Base-by-base conservation (phyloP, 2,888 invertebrate genomes). In the Apamea epomidion region DNA sequence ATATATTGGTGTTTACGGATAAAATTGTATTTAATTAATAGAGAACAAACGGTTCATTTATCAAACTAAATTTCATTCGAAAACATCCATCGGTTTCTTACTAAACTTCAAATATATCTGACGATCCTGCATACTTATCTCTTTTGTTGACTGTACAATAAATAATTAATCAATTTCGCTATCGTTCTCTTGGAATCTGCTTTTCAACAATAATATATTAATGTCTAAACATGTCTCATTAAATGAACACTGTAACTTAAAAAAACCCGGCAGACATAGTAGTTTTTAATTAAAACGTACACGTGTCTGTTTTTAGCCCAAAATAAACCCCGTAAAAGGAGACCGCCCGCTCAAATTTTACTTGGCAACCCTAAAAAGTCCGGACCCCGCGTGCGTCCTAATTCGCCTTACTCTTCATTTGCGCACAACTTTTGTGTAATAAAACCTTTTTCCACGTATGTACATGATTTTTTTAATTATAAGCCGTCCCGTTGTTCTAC, bases 341-440 rank as follows among this genome's bases (percentile, higher is more conserved):
- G n/a, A 32, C 10, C 18, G 37, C 10, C 14, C 21, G 21, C 51
- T 70, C 7, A 70, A 76, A 74, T 79, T 78, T 68, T 73, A 80
- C 75, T 64, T 78, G 74, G 48, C 88, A 89, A 81, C 88, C 84
- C 89, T 89, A 79, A 84, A 80, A 86, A 76, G n/a, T 72, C 68
- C 85, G 88, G 74, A 75, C 54, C 80, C 89, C 87, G 90, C 87
- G 91, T 90, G 86, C 87, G 85, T 86, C 87, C 90, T 93, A 92
- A 93, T 92, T 92, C 89, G 88, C 89, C 91, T 90, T 91, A 87
- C 89, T 91, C 87, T 90, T 89, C 90, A 90, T 91, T 89, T 83
- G 83, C 84, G 82, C 81, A 79, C 81, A 82, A 88, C 86, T 89
- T 90, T 86, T 81, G 82, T 86, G 77, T 75, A 81, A 72, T 88